A percentile compares a stretch with the other conserved stretches of the same genome.
Conservation (phyloP, 2,888 invertebrate species). For the Oligia latruncula region DNA sequence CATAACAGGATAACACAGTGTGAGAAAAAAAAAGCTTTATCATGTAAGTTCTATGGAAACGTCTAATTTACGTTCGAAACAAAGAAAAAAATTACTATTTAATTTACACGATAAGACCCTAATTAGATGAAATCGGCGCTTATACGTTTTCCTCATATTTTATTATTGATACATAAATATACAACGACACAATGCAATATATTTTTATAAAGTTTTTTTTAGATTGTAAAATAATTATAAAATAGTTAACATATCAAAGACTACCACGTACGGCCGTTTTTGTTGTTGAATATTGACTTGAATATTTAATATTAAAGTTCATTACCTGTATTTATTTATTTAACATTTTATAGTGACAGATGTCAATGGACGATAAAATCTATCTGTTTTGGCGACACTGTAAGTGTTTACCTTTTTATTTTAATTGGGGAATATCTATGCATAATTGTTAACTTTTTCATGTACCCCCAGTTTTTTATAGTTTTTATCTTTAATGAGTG, state of each 20-base stretch:
- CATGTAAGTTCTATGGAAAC: constrained; percentile 39
- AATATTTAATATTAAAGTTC: constrained; percentile 78
- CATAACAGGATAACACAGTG: constrained; percentile 25
- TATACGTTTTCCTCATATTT: constrained; percentile 70
- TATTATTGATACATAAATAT: constrained; percentile 81
- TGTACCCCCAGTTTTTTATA: constrained; percentile 77
- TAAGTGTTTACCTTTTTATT: constrained; percentile 83
- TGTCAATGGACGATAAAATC: constrained; percentile 81
- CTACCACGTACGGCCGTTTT: constrained; percentile 72
- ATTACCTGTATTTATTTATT: constrained; percentile 74
- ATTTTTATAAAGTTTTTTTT: constrained; percentile 82
- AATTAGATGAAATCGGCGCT: constrained; percentile 66
- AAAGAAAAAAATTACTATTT: constrained; percentile 49
- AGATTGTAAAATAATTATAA: constrained; percentile 73
- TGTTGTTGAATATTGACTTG: constrained; percentile 71
- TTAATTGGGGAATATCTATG: constrained; percentile 77
- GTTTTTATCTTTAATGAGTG: constrained; percentile 82
- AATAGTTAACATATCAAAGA: constrained; percentile 83
- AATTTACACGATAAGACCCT: constrained; percentile 48
- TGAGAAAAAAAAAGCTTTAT: constrained; percentile 36
- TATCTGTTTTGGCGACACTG: constrained; percentile 81
- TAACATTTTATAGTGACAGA: constrained; percentile 75
- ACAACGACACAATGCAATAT: constrained; percentile 88
- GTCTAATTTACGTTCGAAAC: constrained; percentile 45
- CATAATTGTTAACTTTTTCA: constrained; percentile 74